phyloP scores from a whole-genome alignment of 2,797 vertebrate genomes.

The Nothura maculosa region DNA sequence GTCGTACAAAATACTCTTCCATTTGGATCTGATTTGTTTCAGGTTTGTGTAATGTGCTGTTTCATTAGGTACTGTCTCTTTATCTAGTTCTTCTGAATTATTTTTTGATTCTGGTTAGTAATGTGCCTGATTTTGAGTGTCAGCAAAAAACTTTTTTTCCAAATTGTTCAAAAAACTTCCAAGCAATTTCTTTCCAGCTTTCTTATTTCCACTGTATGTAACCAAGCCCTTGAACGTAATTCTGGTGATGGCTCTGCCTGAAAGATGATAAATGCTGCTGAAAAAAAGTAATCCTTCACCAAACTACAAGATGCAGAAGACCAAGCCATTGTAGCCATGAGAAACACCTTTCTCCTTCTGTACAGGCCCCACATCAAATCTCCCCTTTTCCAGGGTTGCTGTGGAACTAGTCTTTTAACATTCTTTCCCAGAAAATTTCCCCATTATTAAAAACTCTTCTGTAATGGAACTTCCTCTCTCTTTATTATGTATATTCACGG shows the following conservation, averaged over 20 bases:
- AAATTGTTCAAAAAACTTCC: not conserved
- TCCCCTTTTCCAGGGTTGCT: not conserved
- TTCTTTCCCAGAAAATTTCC: not conserved
- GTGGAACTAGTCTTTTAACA: not conserved
- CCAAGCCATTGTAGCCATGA: not conserved
- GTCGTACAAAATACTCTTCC: not conserved
- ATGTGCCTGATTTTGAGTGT: not conserved
- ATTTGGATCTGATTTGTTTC: not conserved
- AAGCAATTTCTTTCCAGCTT: not conserved
- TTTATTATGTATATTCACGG: not conserved
- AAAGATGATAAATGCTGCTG: not conserved
- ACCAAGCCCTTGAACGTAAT: not conserved
- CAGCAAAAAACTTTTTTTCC: not conserved
- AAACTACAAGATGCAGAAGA: not conserved
- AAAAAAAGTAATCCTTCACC: not conserved
- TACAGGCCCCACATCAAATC: not conserved
- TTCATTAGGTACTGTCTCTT: not conserved
- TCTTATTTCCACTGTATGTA: not conserved
- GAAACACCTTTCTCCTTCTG: not conserved
- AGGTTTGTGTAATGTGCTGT: not conserved
- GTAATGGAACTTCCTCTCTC: not conserved
- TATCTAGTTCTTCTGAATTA: not conserved
- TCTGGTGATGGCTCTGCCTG: not conserved
- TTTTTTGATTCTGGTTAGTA: not conserved
- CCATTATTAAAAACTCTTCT: not conserved